A percentile compares a stretch with the other conserved stretches of the same genome.
Evolutionary conservation across 2,797 vertebrate species (phyloP).

Genomic region (Gallirallus australis): DNA sequence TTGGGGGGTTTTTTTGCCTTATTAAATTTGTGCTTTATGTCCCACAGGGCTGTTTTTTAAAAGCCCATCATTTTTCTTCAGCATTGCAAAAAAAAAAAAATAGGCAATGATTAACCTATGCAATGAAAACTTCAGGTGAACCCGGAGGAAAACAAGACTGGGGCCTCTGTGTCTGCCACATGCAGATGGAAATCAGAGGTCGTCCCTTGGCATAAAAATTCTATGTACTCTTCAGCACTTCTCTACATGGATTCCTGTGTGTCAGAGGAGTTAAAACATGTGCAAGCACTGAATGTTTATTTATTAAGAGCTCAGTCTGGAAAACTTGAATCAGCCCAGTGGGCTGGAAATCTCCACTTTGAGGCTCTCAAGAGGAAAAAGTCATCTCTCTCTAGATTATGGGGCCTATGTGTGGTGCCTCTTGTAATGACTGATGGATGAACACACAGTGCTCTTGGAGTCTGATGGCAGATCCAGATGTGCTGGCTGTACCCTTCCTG

Average conservation of each 20-base stretch:
- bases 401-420: neutral
- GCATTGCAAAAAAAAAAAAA: neutral
- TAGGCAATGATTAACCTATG: neutral
- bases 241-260: neutral
- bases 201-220: neutral
- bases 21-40: neutral
- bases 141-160: neutral
- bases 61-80: neutral
- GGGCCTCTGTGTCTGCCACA: neutral
- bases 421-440: neutral
- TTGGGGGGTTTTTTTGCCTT: neutral
- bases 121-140: neutral
- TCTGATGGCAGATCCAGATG: accelerated
- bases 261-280: neutral
- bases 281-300: constrained; percentile 18
- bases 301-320: constrained; percentile 10
- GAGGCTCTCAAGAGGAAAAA: neutral
- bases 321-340: neutral
- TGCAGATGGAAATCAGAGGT: neutral
- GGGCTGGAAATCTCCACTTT: neutral
- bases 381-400: neutral
- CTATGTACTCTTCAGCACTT: neutral
- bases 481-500: neutral
- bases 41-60: neutral
- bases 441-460: neutral